phyloP scores from a whole-genome alignment of 1,140 invertebrate species.

The Zaprionus capensis region DNA sequence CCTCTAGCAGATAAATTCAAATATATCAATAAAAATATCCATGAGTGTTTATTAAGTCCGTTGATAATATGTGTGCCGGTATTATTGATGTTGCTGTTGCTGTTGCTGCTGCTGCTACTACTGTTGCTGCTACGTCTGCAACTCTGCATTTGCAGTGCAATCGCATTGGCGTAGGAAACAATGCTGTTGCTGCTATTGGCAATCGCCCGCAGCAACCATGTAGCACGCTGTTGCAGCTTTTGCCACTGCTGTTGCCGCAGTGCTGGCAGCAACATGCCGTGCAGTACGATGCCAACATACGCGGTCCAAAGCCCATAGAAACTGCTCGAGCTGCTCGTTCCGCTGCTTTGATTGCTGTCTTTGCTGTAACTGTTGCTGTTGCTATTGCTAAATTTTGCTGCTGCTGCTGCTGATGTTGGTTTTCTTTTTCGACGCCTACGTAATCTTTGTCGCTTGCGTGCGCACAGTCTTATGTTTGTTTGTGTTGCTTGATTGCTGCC shows the following conservation, averaged over 20 bases:
- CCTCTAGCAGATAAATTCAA: slow-evolving; percentile 84
- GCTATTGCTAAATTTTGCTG: slow-evolving; percentile 50
- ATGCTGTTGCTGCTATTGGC: slow-evolving; percentile 50
- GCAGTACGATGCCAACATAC: slow-evolving; percentile 43
- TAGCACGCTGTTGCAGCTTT: slow-evolving; percentile 41
- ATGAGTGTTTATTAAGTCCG: slow-evolving; percentile 84
- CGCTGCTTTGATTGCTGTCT: slow-evolving; percentile 44
- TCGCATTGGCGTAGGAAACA: slow-evolving; percentile 59
- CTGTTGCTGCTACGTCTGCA: slow-evolving; percentile 28
- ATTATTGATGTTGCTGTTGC: slow-evolving; percentile 39
- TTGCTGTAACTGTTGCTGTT: slow-evolving; percentile 55
- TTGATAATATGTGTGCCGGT: slow-evolving; percentile 67
- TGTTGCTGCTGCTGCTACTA: slow-evolving; percentile 21
- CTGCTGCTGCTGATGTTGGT: slow-evolving; percentile 44
- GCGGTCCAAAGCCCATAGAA: slow-evolving; percentile 47
- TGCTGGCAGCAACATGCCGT: slow-evolving; percentile 53
- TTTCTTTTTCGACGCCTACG: slow-evolving; percentile 80
- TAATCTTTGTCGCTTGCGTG: slow-evolving; percentile 79
- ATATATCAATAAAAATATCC: slow-evolving; percentile 84
- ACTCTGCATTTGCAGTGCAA: slow-evolving; percentile 40
- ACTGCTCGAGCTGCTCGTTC: slow-evolving; percentile 39
- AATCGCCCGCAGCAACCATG: slow-evolving; percentile 41
- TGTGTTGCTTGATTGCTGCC: slow-evolving; percentile 58
- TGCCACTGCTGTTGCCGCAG: slow-evolving; percentile 29
- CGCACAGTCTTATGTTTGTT: slow-evolving; percentile 80